Base-by-base conservation (phyloP, 2,888 invertebrate species). In the Drosophila tripunctata region DNA sequence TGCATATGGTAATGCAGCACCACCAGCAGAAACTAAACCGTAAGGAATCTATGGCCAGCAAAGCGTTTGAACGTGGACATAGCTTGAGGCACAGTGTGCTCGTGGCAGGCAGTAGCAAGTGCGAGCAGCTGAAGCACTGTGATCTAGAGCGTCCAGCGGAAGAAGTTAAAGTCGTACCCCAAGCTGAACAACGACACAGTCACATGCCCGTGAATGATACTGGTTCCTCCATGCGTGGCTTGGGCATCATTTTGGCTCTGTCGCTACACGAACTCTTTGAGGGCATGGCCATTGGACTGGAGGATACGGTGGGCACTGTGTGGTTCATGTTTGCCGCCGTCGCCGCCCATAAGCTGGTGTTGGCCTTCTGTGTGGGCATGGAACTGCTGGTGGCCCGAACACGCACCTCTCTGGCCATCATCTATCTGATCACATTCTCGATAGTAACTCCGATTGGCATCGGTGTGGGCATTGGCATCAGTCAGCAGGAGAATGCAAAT, bases 261-360 rank as follows among this genome's bases (percentile, higher is more conserved):
- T 96, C 96, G 8, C 94, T 97, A 60, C 97, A 97, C 88, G 97
- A 97, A 88, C 92, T 96, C 0, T 96, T 97, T 87, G 97, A 97
- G 92, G 97, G 96, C 15, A 92, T 96, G 50, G 95, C 96, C 10
- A 95, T 97, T 10, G 96, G 96, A 0, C 90, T 96, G 56, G 96
- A 96, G 89, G 92, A 93, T 10, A 93, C 94, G 19, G 92, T 93
- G 0, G 83, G 90, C 1, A 93, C 92, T 15, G 94, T 95, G 5
- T 95, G 94, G 93, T 96, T 96, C 90, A 95, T 97, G 94, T 95
- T 96, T 87, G 96, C 94, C 3, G 97, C 96, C 0, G 94, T 97
- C 1, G 94, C 96, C 0, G 95, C 96, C 0, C 97, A 97, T 90
- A 97, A 97, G 90, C 92, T 96, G 43, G 96, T 97, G 2, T 94